phyloP scores from a whole-genome alignment of 2,113 vertebrate species.

The Engystomops pustulosus region DNA sequence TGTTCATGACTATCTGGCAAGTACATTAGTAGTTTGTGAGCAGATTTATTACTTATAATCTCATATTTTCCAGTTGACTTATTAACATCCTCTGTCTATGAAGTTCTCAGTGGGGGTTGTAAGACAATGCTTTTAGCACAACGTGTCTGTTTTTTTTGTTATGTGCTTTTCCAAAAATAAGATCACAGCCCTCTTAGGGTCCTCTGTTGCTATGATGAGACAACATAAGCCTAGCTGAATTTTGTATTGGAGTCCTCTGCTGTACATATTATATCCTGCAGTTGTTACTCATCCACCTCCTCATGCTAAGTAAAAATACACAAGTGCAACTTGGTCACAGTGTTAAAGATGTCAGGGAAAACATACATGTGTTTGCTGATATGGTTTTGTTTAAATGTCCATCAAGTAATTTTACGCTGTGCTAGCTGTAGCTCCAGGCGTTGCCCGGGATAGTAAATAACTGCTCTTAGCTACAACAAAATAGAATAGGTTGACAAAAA shows the following conservation, averaged over 20 bases:
- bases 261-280: constrained; percentile 24
- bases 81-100: constrained; percentile 54
- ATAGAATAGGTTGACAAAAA: too few species aligned
- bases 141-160: not conserved
- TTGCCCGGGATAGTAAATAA: too few species aligned
- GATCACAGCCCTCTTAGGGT: constrained; percentile 15
- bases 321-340: too few species aligned
- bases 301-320: not conserved
- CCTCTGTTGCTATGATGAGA: constrained; percentile 47
- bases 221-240: constrained; percentile 51
- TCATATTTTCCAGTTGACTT: constrained; percentile 58
- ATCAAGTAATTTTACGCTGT: too few species aligned
- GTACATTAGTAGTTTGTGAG: not conserved
- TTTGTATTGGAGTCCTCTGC: not conserved
- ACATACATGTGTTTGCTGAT: too few species aligned
- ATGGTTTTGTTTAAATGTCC: too few species aligned
- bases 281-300: not conserved
- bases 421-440: too few species aligned
- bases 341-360: too few species aligned
- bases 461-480: too few species aligned
- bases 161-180: constrained; percentile 57
- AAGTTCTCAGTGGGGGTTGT: constrained; percentile 55
- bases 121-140: constrained; percentile 58
- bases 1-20: too few species aligned
- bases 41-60: not conserved